Evolutionary conservation across 2,797 vertebrate species (phyloP).

Genomic region (Halcyon chelicuti): DNA sequence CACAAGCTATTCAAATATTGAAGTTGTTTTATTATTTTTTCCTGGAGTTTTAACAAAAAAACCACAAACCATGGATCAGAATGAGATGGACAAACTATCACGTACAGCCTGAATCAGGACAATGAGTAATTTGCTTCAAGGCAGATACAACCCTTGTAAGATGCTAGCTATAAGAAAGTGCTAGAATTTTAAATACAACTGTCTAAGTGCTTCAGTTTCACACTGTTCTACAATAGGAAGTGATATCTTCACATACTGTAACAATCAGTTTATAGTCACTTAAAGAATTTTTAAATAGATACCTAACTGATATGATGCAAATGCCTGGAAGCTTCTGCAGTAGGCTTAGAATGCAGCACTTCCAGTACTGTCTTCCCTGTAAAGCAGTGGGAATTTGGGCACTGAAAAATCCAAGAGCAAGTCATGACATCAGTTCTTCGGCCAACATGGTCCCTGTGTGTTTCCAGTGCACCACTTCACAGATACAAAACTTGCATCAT

Average conservation of each 20-base stretch:
- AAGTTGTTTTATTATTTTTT: not conserved
- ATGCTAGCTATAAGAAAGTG: not conserved
- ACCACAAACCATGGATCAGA: not conserved
- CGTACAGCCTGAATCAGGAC: not conserved
- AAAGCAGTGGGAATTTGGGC: rapidly evolving
- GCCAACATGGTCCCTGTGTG: not conserved
- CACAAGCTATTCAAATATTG: not conserved
- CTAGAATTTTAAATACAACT: not conserved
- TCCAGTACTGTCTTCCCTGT: not conserved
- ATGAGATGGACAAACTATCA: not conserved
- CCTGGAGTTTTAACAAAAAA: not conserved
- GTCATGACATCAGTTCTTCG: not conserved
- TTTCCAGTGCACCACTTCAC: not conserved
- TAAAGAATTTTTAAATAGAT: not conserved
- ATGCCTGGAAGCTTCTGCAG: not conserved
- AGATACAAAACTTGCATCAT: not conserved
- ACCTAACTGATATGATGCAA: not conserved
- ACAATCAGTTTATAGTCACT: not conserved
- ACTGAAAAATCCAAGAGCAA: not conserved
- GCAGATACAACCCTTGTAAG: not conserved
- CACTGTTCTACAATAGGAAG: not conserved
- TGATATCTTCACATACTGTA: not conserved
- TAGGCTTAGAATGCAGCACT: not conserved
- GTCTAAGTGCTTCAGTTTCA: not conserved
- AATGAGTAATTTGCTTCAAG: not conserved